Evolutionary conservation across 2,113 vertebrate genomes (phyloP), one percentile per base, ranked within the genome.

Genomic region (Aspidoscelis tigris): DNA sequence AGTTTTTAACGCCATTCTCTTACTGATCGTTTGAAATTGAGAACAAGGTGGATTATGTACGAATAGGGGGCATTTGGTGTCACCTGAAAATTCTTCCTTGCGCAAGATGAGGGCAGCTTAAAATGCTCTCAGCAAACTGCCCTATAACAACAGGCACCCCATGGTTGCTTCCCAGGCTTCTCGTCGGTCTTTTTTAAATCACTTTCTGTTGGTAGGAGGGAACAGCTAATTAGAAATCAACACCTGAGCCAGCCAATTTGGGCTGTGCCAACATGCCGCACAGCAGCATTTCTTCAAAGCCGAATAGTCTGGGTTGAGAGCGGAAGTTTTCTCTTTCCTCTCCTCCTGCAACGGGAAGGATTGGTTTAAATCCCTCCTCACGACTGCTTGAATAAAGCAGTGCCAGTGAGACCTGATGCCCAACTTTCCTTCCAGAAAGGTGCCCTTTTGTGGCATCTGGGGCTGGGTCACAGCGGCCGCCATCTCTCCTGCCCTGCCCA

Each of bases 401-500:
- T 7, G 47, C 82, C 65, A 65, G 82, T 65, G 61, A 64, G 41
- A 74, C 61, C 76, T 21, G 6, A 39, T 76, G 71, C 76, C 80
- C 82, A 70, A 47, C 86, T 61, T 55, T 65, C 70, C 22, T 65
- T 72, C 76, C n/a, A 61, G 41, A 18, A 3, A 50, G 82, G 68
- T 76, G 64, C 81, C 89, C 61, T 85, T 85, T 93, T 92, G 53
- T 47, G 4, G 72, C 41, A 58, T 86, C 80, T 79, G 85, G 78
- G 33, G 39, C 84, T 65, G 88, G 74, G 43, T 26, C 83, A 84
- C 84, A 81, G 79, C 90, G 22, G 86, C 87, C 26, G 91, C 89
- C 87, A 50, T 39, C 78, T 91, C 89, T 0, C 85, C 90, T 89
- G 88, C 0, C 10, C 87, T 86, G 89, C 90, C 80, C 80, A 83